Evolutionary conservation across 37 sponge, comb jelly and placozoan genomes (phyloP).

Genomic region (Crambe crambe): DNA sequence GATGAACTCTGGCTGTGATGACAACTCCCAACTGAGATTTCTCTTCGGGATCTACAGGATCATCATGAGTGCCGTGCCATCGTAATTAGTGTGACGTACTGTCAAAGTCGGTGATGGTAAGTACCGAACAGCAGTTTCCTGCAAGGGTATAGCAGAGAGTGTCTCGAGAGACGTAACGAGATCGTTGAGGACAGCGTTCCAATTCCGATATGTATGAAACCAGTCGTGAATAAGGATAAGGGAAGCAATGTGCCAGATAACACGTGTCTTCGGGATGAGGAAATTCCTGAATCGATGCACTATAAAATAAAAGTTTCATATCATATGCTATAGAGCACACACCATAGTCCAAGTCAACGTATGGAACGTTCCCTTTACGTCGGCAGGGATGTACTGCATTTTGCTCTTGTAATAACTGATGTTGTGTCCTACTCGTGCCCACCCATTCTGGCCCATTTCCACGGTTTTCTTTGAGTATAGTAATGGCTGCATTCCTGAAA

Average conservation of each 20-base stretch:
- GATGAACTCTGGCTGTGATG: conserved; percentile 73
- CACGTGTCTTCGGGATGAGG: conserved; percentile 70
- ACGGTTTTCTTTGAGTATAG: conserved; percentile 79
- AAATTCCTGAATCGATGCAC: conserved; percentile 39
- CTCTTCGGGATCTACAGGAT: not conserved
- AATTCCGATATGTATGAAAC: conserved; percentile 13
- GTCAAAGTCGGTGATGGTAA: conserved; percentile 80
- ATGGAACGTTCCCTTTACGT: not conserved
- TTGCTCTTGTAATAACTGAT: conserved; percentile 42
- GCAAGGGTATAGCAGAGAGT: conserved; percentile 76
- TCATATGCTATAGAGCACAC: not conserved
- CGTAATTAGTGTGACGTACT: no score
- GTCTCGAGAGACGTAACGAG: conserved; percentile 15
- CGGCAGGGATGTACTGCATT: not conserved
- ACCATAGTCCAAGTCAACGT: conserved; percentile 62
- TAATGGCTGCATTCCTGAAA: conserved; percentile 82
- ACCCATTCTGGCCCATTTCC: conserved; percentile 5
- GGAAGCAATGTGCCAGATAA: conserved; percentile 90
- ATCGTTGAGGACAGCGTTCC: conserved; percentile 14
- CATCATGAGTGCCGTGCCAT: no score
- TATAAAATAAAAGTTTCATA: not conserved
- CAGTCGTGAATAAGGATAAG: conserved; percentile 80
- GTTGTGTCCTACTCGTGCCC: conserved; percentile 73
- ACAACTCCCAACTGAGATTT: conserved; percentile 61
- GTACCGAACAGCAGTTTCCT: conserved; percentile 73